Evolutionary conservation across 2,888 invertebrate genomes (phyloP), one percentile per base, ranked within the genome.

Genomic region (Automeris io): DNA sequence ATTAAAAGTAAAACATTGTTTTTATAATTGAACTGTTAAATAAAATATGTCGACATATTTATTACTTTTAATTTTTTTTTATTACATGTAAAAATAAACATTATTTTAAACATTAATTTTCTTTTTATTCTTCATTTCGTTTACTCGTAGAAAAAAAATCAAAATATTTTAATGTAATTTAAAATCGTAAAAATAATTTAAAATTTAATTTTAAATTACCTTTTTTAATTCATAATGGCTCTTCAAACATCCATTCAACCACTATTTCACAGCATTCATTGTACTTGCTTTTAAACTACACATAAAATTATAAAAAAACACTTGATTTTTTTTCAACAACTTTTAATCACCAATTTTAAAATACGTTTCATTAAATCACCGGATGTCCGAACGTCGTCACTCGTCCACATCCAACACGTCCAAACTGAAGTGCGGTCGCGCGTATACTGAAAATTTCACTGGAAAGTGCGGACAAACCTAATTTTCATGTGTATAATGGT

Each of bases 361-460:
- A 34, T 11, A 23, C 39, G 39, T 22, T 8, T 7, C 18, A 6
- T 9, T 12, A 1, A 19, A 19, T 18, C 11, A 18, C 19, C 24
- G 33, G 24, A 33, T n/a, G 12, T 11, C 16, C 8, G 13, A 19
- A 7, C 9, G 7, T 9, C 6, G 39, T 23, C 7, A n/a, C 7
- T 21, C 36, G 19, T 35, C 24, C n/a, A n/a, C n/a, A n/a, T n/a
- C n/a, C n/a, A 21, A 53, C 45, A 59, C 69, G 52, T 46, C 61
- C 58, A 48, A 45, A 21, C 60, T 41, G 46, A 34, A 32, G 41
- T 50, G 43, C 48, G 55, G 55, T 47, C 61, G 59, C 63, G 62
- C 66, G 68, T 61, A 64, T 58, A 80, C 78, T 79, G 71, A 62
- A 64, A 60, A 56, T 61, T 61, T 63, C 59, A 53, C 61, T 22